These are phyloP conservation scores for Rattus rattus DNA, from an alignment of 2,113 vertebrate genomes.

Conservation along the genomic window DNA sequence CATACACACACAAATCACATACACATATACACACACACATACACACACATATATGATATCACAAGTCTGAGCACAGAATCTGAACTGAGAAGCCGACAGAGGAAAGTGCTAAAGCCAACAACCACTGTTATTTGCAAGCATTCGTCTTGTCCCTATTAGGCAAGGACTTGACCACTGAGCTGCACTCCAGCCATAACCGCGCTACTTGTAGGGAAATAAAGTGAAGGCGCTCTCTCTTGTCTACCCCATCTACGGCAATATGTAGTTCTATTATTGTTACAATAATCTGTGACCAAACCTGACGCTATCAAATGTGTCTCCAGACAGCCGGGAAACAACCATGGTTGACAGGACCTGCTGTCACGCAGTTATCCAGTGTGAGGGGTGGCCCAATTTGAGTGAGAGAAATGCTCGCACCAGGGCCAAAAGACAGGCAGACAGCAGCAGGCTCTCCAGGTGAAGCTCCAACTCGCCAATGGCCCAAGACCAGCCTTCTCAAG, in stretches of 20 bases:
- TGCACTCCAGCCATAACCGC: too few species aligned
- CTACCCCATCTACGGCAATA: not conserved
- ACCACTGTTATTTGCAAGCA: not conserved
- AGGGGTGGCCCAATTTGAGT: slow-evolving; percentile 57
- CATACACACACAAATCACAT: not conserved
- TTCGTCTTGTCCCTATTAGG: not conserved
- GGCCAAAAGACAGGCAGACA: slow-evolving; percentile 51
- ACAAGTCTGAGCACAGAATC: not conserved
- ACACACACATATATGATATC: too few species aligned
- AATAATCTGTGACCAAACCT: slow-evolving; percentile 40
- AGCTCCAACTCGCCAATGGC: slow-evolving; percentile 19
- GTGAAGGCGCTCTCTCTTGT: not conserved
- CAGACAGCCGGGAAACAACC: slow-evolving; percentile 59
- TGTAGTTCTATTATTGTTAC: slow-evolving; percentile 38
- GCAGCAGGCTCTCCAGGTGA: slow-evolving; percentile 71
- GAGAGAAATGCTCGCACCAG: slow-evolving; percentile 3
- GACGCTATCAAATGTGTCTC: slow-evolving; percentile 27
- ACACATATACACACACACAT: not conserved
- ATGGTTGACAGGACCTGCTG: slow-evolving; percentile 59
- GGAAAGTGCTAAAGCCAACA: not conserved
- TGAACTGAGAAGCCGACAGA: not conserved
- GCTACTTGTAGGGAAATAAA: not conserved
- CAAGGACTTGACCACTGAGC: not conserved
- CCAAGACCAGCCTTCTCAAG: slow-evolving; percentile 54
- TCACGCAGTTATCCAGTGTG: slow-evolving; percentile 10